Evolutionary conservation across 1,140 invertebrate species (phyloP).

Genomic region (Holotrichia oblita): DNA sequence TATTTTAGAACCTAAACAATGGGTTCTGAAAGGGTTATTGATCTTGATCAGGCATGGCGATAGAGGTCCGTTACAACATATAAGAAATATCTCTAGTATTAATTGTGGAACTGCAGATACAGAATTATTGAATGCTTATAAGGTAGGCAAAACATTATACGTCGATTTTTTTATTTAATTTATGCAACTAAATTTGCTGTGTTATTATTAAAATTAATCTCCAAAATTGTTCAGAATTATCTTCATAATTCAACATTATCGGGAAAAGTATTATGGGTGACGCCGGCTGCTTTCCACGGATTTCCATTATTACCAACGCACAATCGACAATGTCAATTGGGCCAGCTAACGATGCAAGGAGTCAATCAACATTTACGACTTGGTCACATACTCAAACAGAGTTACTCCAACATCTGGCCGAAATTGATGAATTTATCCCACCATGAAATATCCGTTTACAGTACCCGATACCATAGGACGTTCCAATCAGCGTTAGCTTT

Average conservation of each 20-base stretch:
- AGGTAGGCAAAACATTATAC: slow-evolving; percentile 47
- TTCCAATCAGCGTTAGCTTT: slow-evolving; percentile 88
- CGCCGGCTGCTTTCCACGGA: slow-evolving; percentile 82
- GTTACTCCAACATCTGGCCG: slow-evolving; percentile 67
- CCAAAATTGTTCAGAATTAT: slow-evolving; percentile 61
- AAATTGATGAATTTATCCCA: slow-evolving; percentile 57
- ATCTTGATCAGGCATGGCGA: slow-evolving; percentile 89
- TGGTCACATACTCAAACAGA: slow-evolving; percentile 74
- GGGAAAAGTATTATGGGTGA: slow-evolving; percentile 74
- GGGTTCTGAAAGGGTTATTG: slow-evolving; percentile 80
- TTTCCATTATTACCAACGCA: slow-evolving; percentile 78
- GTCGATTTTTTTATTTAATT: neutral
- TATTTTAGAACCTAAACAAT: slow-evolving; percentile 68
- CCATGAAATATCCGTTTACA: slow-evolving; percentile 77
- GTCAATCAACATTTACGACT: slow-evolving; percentile 77
- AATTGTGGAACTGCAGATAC: slow-evolving; percentile 72
- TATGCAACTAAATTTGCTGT: slow-evolving; percentile 25
- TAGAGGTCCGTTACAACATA: slow-evolving; percentile 82
- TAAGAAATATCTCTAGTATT: slow-evolving; percentile 77
- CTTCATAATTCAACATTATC: slow-evolving; percentile 68
- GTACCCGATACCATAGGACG: slow-evolving; percentile 86
- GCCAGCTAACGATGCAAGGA: slow-evolving; percentile 75
- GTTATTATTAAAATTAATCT: neutral
- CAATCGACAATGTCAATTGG: slow-evolving; percentile 69
- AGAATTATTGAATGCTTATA: slow-evolving; percentile 55